Conservation (phyloP, 2,113 vertebrate species). For the Dascyllus trimaculatus region DNA sequence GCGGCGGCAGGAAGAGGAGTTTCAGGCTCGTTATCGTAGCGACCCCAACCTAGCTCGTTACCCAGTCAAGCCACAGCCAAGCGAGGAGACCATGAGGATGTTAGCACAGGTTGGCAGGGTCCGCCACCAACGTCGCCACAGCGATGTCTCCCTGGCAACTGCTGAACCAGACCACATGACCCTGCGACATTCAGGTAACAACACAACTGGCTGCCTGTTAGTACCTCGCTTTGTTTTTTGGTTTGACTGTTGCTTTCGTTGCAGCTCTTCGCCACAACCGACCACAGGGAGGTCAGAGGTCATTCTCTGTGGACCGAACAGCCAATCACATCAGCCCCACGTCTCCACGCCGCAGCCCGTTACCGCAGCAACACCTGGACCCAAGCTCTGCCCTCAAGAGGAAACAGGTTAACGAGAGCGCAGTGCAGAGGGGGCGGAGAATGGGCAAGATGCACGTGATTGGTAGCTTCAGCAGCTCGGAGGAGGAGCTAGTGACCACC, state of each 20-base stretch:
- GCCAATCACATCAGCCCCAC: conserved; percentile 89
- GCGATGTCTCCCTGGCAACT: conserved; percentile 88
- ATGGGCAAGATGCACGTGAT: conserved; percentile 92
- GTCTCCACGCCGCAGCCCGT: conserved; percentile 89
- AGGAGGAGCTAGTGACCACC: conserved; percentile 90
- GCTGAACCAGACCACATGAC: conserved; percentile 72
- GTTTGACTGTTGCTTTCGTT: neutral
- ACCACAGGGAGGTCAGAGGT: conserved; percentile 88
- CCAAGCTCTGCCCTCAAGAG: conserved; percentile 89
- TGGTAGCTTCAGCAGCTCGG: conserved; percentile 93
- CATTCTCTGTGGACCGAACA: conserved; percentile 91
- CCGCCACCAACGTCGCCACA: conserved; percentile 94
- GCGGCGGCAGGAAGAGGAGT: conserved; percentile 90
- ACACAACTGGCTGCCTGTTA: neutral
- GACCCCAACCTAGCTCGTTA: conserved; percentile 97
- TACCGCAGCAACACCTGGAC: conserved; percentile 90
- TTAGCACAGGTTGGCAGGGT: conserved; percentile 93
- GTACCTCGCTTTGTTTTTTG: neutral
- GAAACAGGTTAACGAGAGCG: conserved; percentile 87
- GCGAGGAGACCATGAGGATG: conserved; percentile 97
- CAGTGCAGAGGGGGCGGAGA: conserved; percentile 85
- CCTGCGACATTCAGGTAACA: conserved; percentile 40
- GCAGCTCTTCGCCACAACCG: conserved; percentile 82
- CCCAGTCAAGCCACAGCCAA: conserved; percentile 91
- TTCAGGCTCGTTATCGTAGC: conserved; percentile 92